These are phyloP conservation scores for Myrmophylax atrothorax DNA, from an alignment of 2,113 vertebrate species.

Conservation along the genomic window DNA sequence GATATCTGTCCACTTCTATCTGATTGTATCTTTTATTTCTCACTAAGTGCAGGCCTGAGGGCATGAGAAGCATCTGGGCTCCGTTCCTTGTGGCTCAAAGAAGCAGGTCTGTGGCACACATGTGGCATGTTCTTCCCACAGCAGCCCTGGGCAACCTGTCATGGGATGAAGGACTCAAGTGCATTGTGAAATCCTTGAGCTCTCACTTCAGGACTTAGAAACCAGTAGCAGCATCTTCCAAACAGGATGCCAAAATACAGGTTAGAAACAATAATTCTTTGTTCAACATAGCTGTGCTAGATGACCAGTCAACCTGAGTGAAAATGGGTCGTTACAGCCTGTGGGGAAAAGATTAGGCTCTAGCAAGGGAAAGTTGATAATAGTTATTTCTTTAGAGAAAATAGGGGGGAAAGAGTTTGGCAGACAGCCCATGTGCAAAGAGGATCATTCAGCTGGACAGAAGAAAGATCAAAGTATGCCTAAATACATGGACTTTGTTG, in stretches of 20 bases:
- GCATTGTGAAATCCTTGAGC: background rate
- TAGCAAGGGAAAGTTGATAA: background rate
- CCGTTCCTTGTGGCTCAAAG: background rate
- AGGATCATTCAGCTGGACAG: background rate
- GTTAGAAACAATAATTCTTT: background rate
- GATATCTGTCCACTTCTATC: background rate
- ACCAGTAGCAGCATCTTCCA: background rate
- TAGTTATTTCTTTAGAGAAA: background rate
- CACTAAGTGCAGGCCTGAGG: background rate
- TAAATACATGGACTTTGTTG: background rate
- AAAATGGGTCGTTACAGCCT: background rate
- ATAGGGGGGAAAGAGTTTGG: background rate
- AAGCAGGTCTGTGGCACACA: accelerated
- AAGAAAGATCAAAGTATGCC: background rate
- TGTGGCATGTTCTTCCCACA: accelerated
- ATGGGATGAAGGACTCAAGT: background rate
- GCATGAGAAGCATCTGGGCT: background rate
- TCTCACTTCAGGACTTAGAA: background rate
- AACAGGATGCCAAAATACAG: background rate
- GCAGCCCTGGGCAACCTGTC: background rate
- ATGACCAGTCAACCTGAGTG: background rate
- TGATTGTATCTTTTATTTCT: background rate
- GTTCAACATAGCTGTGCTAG: background rate
- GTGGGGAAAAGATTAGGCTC: background rate
- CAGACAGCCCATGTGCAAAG: background rate